These are phyloP conservation scores for Gnathonemus echidnorhynchus DNA, from an alignment of 2,113 vertebrate species.

Conservation along the genomic window DNA sequence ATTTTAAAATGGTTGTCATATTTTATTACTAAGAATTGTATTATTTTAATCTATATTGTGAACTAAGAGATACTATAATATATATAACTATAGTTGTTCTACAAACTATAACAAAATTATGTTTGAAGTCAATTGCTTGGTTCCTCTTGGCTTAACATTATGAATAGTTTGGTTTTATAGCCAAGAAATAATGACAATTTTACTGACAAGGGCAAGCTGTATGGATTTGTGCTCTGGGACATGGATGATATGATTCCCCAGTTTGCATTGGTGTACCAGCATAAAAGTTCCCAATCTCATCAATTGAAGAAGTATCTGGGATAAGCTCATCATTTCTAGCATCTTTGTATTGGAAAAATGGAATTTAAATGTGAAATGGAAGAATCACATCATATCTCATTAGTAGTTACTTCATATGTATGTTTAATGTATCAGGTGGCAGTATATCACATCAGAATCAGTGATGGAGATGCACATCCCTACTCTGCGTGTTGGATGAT, in stretches of 20 bases:
- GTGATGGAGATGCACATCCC: not conserved
- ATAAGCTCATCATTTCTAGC: not conserved
- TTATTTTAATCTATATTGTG: not conserved
- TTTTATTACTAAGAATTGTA: not conserved
- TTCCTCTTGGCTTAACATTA: not conserved
- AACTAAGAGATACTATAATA: not conserved
- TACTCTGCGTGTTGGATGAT: not conserved
- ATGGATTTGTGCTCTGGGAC: not conserved
- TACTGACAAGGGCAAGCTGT: not conserved
- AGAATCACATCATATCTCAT: not conserved
- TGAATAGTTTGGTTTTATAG: not conserved
- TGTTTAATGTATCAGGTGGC: not conserved
- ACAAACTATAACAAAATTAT: not conserved
- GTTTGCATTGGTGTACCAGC: not conserved
- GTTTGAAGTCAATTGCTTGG: not conserved
- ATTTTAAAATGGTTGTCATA: not conserved
- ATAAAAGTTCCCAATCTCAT: not conserved
- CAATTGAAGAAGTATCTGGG: not conserved
- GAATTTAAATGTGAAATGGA: too few relatives aligned
- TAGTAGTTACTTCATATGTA: too few relatives aligned
- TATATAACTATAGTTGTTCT: too few relatives aligned
- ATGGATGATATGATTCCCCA: not conserved
- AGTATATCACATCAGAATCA: not conserved
- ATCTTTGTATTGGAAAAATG: not conserved
- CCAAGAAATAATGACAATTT: not conserved